A percentile compares a stretch with the other conserved stretches of the same genome.
phyloP scores from a whole-genome alignment of 2,113 vertebrate genomes.

The Elephantulus edwardii region DNA sequence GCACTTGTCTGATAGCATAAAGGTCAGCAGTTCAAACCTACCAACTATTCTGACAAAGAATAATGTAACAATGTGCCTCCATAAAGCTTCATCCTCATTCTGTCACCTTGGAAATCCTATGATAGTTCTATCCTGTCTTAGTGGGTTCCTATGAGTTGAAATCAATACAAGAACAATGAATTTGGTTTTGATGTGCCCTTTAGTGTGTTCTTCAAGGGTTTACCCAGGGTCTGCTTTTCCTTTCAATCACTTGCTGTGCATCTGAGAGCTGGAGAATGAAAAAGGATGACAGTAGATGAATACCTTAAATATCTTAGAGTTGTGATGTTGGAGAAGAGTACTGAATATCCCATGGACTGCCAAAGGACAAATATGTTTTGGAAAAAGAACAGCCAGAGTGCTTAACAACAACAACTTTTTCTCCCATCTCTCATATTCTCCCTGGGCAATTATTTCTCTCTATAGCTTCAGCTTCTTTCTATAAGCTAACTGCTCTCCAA shows the following conservation, averaged over 20 bases:
- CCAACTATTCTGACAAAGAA: neutral
- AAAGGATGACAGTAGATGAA: too few relatives aligned
- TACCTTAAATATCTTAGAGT: too few relatives aligned
- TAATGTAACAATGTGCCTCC: neutral
- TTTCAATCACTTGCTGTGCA: too few relatives aligned
- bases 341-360: too few relatives aligned
- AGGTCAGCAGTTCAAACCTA: neutral
- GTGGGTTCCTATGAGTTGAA: neutral
- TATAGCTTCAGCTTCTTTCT: neutral
- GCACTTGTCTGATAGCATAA: neutral
- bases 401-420: too few relatives aligned
- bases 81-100: too few relatives aligned
- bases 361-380: too few relatives aligned
- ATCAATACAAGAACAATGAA: neutral
- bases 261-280: too few relatives aligned
- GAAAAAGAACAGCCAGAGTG: too few relatives aligned
- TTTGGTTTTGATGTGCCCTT: neutral
- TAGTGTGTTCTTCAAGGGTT: slow-evolving; percentile 16
- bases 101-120: too few relatives aligned
- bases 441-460: neutral
- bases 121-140: neutral
- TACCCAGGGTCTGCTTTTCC: neutral
- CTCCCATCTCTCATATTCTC: neutral
- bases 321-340: too few relatives aligned
- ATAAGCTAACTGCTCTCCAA: neutral